Percentiles rank a stretch among this genome's conserved stretches.
These are phyloP conservation scores for Carollia perspicillata DNA, from an alignment of 2,113 vertebrate species.

Conservation along the genomic window DNA sequence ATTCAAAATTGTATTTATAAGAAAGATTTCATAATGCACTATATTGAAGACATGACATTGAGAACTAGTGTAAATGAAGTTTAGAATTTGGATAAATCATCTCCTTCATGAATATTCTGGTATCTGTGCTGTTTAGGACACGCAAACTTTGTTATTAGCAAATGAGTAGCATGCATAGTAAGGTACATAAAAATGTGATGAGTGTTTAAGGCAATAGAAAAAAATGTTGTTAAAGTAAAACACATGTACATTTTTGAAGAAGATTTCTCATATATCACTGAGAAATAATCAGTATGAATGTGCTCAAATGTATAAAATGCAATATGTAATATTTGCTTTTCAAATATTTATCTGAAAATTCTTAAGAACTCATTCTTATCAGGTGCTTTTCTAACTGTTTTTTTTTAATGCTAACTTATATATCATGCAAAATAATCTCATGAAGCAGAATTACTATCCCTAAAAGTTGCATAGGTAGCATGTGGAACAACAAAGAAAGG, in stretches of 20 bases:
- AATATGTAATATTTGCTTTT: background rate
- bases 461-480: background rate
- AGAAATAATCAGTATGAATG: background rate
- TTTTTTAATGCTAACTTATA: background rate
- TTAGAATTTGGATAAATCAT: background rate
- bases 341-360: background rate
- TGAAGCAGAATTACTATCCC: background rate
- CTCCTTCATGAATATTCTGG: background rate
- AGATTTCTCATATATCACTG: background rate
- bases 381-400: background rate
- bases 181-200: background rate
- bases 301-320: background rate
- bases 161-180: background rate
- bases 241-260: background rate
- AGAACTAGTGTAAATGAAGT: background rate
- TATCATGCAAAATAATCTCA: background rate
- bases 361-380: background rate
- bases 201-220: background rate
- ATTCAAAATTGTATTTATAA: background rate
- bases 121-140: background rate
- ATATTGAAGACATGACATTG: background rate
- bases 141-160: background rate
- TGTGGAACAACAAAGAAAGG: background rate
- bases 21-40: background rate
- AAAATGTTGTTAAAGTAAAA: background rate